Evolutionary conservation across 2,888 invertebrate species (phyloP).

Genomic region (Eugnorisma glareosa): DNA sequence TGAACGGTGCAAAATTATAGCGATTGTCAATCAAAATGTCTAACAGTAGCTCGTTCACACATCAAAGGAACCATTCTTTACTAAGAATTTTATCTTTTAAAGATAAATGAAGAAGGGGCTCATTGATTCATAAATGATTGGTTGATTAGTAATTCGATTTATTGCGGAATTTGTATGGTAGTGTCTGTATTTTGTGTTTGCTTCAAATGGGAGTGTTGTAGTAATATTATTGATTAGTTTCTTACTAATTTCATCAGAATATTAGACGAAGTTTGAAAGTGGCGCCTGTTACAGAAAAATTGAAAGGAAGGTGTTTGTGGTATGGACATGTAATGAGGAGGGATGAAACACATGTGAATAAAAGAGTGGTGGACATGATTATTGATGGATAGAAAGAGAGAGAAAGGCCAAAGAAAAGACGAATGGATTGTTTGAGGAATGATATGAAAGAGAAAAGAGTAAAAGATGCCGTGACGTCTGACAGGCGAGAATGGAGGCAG

Average conservation of each 20-base stretch:
- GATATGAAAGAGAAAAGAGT: no score
- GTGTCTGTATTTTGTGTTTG: neutral
- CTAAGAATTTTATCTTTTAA: constrained; percentile 26
- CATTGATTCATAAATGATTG: constrained; percentile 12
- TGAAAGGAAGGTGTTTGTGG: no score
- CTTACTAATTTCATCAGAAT: neutral
- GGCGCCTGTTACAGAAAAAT: no score
- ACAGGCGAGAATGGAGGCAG: no score
- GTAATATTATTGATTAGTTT: neutral
- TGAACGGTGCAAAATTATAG: constrained; percentile 53
- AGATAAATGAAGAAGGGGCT: constrained; percentile 13
- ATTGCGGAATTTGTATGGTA: constrained; percentile 3
- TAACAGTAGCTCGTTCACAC: constrained; percentile 45
- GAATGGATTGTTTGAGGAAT: no score
- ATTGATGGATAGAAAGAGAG: no score
- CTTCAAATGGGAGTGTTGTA: neutral
- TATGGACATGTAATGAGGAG: no score
- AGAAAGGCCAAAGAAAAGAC: no score
- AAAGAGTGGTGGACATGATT: no score
- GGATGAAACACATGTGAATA: no score
- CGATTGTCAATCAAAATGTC: constrained; percentile 54
- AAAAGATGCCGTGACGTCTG: no score
- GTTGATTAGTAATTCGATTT: constrained; percentile 31
- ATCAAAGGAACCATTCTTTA: constrained; percentile 24
- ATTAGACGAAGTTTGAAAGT: no score